phyloP scores from a whole-genome alignment of 2,113 vertebrate genomes.

The human region DNA sequence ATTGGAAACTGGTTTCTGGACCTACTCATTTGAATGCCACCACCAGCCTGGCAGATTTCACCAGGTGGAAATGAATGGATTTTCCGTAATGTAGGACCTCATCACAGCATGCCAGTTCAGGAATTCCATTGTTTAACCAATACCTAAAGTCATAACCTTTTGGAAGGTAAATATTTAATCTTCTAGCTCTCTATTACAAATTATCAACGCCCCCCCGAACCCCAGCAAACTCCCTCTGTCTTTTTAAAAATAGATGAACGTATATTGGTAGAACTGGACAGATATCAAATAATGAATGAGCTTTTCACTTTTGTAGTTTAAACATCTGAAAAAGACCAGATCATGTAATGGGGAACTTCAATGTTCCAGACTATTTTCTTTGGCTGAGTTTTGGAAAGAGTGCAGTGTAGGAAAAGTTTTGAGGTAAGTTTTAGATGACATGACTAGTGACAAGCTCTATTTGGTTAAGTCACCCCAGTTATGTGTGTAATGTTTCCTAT shows the following conservation, averaged over 20 bases:
- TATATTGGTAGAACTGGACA: constrained; percentile 48
- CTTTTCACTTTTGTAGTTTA: constrained; percentile 45
- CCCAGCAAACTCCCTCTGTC: neutral
- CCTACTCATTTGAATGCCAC: constrained; percentile 72
- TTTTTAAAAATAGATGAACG: constrained; percentile 67
- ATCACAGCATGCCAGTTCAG: constrained; percentile 42
- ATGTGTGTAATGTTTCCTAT: neutral
- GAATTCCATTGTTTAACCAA: constrained; percentile 78
- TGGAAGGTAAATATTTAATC: constrained; percentile 77
- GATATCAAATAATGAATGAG: constrained; percentile 34
- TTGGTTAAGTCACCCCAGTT: neutral
- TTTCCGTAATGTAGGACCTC: constrained; percentile 70
- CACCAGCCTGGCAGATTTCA: constrained; percentile 68
- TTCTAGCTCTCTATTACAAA: constrained; percentile 64
- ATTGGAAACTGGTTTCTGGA: constrained; percentile 77
- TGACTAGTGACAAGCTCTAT: neutral
- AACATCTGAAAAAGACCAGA: constrained; percentile 63
- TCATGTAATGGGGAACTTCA: neutral
- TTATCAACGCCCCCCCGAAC: constrained; percentile 34
- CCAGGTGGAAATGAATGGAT: constrained; percentile 74
- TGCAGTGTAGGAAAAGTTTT: neutral
- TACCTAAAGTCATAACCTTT: constrained; percentile 76
- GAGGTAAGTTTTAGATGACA: neutral
- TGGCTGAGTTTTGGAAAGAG: constrained; percentile 11
- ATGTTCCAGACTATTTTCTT: constrained; percentile 7